These are phyloP conservation scores for Leucoma salicis DNA, from an alignment of 2,888 invertebrate species.

Conservation along the genomic window DNA sequence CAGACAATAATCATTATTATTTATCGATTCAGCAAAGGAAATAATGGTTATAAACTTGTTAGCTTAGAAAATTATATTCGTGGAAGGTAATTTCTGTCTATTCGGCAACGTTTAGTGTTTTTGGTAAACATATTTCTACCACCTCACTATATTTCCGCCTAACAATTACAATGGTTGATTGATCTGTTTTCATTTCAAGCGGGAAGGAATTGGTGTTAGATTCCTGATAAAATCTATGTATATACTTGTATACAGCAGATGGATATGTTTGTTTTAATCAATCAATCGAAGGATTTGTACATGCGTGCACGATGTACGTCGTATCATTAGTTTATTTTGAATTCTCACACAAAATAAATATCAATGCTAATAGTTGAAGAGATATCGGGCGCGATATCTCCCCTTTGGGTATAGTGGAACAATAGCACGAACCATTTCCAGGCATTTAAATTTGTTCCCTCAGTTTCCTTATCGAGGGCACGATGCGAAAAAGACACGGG, in stretches of 20 bases:
- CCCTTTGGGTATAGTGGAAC: slow-evolving; percentile 66
- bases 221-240: slow-evolving; percentile 24
- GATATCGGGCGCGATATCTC: slow-evolving; percentile 66
- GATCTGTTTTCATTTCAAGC: too few relatives aligned
- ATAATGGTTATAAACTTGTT: too few relatives aligned
- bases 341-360: slow-evolving; percentile 70
- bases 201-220: background rate
- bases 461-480: slow-evolving; percentile 64
- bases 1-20: too few relatives aligned
- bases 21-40: too few relatives aligned
- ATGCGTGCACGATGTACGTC: slow-evolving; percentile 36
- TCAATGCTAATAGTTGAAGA: slow-evolving; percentile 62
- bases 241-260: slow-evolving; percentile 4
- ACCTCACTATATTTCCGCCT: too few relatives aligned
- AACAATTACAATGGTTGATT: too few relatives aligned
- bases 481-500: slow-evolving; percentile 37
- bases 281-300: slow-evolving; percentile 26
- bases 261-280: slow-evolving; percentile 29
- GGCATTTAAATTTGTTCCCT: slow-evolving; percentile 75
- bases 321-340: slow-evolving; percentile 55
- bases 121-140: too few relatives aligned
- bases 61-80: too few relatives aligned
- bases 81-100: too few relatives aligned
- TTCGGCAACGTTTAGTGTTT: too few relatives aligned
- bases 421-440: slow-evolving; percentile 77